phyloP scores from a whole-genome alignment of 2,888 invertebrate species.

The Aporophyla lueneburgensis region DNA sequence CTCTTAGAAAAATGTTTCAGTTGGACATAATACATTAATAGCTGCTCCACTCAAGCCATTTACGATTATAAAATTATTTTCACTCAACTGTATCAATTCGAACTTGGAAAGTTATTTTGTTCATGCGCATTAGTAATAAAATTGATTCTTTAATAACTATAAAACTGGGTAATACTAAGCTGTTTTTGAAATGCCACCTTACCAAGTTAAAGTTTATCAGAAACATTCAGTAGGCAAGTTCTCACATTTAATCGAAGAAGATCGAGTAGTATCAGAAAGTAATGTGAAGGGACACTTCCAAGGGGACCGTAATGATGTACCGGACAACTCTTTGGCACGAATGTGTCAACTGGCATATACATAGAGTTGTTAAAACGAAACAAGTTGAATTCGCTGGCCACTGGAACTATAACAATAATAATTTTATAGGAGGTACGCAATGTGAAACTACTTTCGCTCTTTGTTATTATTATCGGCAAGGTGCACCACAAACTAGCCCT shows the following conservation, averaged over 20 bases:
- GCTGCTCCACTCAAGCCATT: background rate
- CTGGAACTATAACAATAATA: constrained; percentile 21
- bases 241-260: constrained; percentile 48
- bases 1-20: background rate
- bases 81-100: background rate
- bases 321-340: constrained; percentile 70
- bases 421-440: constrained; percentile 20
- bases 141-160: background rate
- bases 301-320: constrained; percentile 72
- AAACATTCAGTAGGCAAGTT: constrained; percentile 14
- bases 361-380: constrained; percentile 65
- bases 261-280: constrained; percentile 62
- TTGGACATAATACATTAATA: constrained; percentile 9
- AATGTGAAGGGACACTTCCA: constrained; percentile 57
- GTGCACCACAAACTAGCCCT: constrained; percentile 42
- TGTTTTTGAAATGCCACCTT: background rate
- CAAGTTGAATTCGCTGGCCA: background rate
- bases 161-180: background rate
- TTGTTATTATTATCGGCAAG: constrained; percentile 42
- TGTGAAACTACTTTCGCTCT: constrained; percentile 43
- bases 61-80: background rate
- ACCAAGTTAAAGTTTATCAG: background rate
- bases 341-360: constrained; percentile 41
- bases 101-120: background rate
- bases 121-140: background rate